phyloP scores from a whole-genome alignment of 2,888 invertebrate genomes.

The Erebia aethiops region DNA sequence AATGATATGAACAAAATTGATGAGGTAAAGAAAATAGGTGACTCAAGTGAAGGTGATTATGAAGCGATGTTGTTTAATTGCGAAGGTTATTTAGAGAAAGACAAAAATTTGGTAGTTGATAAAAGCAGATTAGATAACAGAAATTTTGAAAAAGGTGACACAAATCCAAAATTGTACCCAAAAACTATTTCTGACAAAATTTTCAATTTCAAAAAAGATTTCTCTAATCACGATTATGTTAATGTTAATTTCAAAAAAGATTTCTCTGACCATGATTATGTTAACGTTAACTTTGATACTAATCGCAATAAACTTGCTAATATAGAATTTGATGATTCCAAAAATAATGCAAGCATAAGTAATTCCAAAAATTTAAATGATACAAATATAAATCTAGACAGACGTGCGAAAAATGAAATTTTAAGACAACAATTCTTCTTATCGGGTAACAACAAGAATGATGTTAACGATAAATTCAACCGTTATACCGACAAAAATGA shows the following conservation, averaged over 20 bases:
- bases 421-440: slow-evolving; percentile 68
- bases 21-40: slow-evolving; percentile 19
- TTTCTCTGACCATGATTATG: slow-evolving; percentile 70
- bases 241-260: slow-evolving; percentile 70
- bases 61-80: slow-evolving; percentile 61
- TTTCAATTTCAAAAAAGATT: slow-evolving; percentile 75
- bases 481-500: slow-evolving; percentile 60
- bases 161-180: slow-evolving; percentile 58
- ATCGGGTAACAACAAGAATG: slow-evolving; percentile 30
- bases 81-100: slow-evolving; percentile 51
- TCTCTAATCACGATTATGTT: slow-evolving; percentile 68
- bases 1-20: background rate
- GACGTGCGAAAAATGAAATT: slow-evolving; percentile 66
- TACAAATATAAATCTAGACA: slow-evolving; percentile 48
- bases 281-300: slow-evolving; percentile 58
- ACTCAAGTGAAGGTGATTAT: slow-evolving; percentile 46
- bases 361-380: slow-evolving; percentile 39
- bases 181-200: slow-evolving; percentile 70
- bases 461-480: slow-evolving; percentile 36
- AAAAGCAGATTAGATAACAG: slow-evolving; percentile 40
- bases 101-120: slow-evolving; percentile 24
- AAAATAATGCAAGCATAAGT: slow-evolving; percentile 24
- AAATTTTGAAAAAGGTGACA: slow-evolving; percentile 22
- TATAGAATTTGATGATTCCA: background rate
- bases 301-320: slow-evolving; percentile 12